These are phyloP conservation scores for Sebastes diaconus DNA, from an alignment of 2,797 vertebrate genomes.

Conservation along the genomic window DNA sequence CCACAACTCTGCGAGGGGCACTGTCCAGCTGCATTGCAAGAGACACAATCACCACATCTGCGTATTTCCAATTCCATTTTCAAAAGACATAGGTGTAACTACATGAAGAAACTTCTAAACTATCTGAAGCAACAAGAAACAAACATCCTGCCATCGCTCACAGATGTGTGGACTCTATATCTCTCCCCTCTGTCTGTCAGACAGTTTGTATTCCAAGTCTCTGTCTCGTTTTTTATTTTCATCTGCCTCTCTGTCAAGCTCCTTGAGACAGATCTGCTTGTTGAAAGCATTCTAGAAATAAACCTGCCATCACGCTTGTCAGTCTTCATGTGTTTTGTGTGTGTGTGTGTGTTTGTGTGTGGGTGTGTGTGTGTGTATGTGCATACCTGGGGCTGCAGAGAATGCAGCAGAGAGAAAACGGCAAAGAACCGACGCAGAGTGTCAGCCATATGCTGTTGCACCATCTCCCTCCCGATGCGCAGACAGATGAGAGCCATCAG, in stretches of 20 bases:
- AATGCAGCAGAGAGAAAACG: slow-evolving; percentile 89
- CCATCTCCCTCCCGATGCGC: slow-evolving; percentile 97
- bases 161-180: not conserved
- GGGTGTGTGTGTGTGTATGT: not conserved
- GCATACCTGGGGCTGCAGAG: slow-evolving; percentile 88
- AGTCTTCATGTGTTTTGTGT: not conserved
- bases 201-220: not conserved
- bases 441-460: slow-evolving; percentile 94
- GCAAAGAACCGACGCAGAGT: slow-evolving; percentile 90
- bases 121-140: not conserved
- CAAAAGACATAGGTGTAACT: not conserved
- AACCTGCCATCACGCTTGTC: not conserved
- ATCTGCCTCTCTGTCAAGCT: not conserved
- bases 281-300: slow-evolving; percentile 31
- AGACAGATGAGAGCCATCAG: slow-evolving; percentile 95
- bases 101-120: not conserved
- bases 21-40: slow-evolving; percentile 70
- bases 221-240: not conserved
- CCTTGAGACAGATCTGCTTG: slow-evolving; percentile 5
- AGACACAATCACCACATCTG: not conserved
- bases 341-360: not conserved
- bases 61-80: not conserved
- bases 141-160: not conserved
- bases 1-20: slow-evolving; percentile 77
- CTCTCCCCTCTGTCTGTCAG: not conserved